Evolutionary conservation across 2,113 vertebrate genomes (phyloP), one percentile per base, ranked within the genome.

Genomic region (Mola mola): DNA sequence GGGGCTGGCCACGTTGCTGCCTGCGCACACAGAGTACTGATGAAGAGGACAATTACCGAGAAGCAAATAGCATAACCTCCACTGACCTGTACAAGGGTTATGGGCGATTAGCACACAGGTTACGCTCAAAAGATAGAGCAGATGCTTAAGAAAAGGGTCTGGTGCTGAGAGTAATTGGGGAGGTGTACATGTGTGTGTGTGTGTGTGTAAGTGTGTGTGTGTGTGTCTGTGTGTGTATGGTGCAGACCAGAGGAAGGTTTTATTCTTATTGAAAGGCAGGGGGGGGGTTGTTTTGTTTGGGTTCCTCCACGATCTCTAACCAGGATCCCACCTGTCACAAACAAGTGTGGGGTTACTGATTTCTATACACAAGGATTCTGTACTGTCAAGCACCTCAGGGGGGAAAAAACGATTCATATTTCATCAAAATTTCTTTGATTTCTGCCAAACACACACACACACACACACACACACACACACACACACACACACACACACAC

Each of bases 1-100:
- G 91, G 94, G 95, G 95, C 95, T 94, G 94, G 93, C 94, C 93
- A 92, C 92, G 92, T 89, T 88, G 92, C 94, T 93, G 94, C 94
- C 93, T 94, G 94, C 93, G 93, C 95, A 94, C 93, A 92, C 95
- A 94, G 94, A 93, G 95, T 86, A 80, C 87, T 86, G 87, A 89
- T 87, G 86, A 86, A 87, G 85, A 83, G 82, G 82, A 79, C 89
- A 90, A 90, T 90, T 90, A 90, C 73, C 44, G 34, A 62, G 59
- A 76, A 75, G 84, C 84, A 82, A 85, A 82, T 67, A 76, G 75
- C 78, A 78, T 82, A 83, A 88, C 79, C 87, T 84, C 79, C 66
- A 44, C 79, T 84, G 82, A 81, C 77, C 81, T 85, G 86, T 66
- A 72, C 79, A 69, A 61, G 64, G 84, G 84, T 89, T 77, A 79